Evolutionary conservation across 2,113 vertebrate species (phyloP).

Genomic region (Otis tarda): DNA sequence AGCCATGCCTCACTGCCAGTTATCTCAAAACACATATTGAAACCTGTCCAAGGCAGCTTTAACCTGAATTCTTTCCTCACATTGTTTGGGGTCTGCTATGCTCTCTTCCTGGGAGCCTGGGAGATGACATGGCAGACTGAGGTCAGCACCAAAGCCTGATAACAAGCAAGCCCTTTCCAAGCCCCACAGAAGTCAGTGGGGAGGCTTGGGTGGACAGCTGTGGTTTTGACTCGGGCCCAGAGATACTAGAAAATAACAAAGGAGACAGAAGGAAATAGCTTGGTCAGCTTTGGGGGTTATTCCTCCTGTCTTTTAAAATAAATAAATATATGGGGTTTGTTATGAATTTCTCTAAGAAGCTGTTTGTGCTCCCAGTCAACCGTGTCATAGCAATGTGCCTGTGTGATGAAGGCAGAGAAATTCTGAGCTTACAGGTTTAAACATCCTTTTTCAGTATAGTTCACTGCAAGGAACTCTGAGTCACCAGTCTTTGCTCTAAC

Average conservation of each 20-base stretch:
- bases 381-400: not conserved
- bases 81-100: not conserved
- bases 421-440: not conserved
- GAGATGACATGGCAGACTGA: not conserved
- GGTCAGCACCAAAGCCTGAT: not conserved
- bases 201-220: not conserved
- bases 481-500: not conserved
- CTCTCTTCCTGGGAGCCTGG: not conserved
- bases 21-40: not conserved
- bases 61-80: not conserved
- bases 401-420: not conserved
- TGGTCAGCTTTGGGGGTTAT: not conserved
- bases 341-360: not conserved
- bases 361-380: not conserved
- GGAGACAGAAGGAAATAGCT: not conserved
- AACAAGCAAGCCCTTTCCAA: not conserved
- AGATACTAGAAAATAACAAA: constrained; percentile 1
- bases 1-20: not conserved
- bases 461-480: not conserved
- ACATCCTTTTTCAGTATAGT: not conserved
- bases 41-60: not conserved
- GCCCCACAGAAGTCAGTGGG: not conserved
- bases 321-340: not conserved
- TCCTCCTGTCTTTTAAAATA: not conserved
- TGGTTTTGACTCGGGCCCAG: not conserved